A percentile compares a stretch with the other conserved stretches of the same genome.
Conservation (phyloP, 2,113 vertebrate species). For the Peromyscus leucopus region DNA sequence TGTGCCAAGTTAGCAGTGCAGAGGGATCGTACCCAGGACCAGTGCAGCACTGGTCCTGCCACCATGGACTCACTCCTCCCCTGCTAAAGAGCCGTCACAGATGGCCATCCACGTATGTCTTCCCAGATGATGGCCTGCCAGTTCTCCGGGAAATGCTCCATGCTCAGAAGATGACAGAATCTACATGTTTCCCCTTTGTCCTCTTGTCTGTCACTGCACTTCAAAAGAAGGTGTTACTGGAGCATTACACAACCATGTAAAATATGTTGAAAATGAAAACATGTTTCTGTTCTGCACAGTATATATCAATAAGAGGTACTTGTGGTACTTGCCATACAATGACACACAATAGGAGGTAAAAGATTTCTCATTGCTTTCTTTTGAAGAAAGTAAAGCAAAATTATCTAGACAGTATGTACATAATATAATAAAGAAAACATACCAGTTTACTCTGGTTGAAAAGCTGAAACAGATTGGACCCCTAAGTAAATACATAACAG, state of each 20-base stretch:
- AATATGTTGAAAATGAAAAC: slow-evolving; percentile 74
- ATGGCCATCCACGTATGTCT: background rate
- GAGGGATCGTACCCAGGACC: no score
- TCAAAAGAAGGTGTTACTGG: slow-evolving; percentile 76
- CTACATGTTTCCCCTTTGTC: slow-evolving; percentile 76
- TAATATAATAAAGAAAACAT: background rate
- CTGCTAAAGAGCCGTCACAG: background rate
- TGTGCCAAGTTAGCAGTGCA: background rate
- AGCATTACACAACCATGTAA: slow-evolving; percentile 81
- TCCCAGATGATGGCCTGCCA: background rate
- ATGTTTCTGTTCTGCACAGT: slow-evolving; percentile 65
- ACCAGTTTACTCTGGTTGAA: background rate
- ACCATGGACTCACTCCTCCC: background rate
- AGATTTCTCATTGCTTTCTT: slow-evolving; percentile 66
- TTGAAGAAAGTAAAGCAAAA: slow-evolving; percentile 66
- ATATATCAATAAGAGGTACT: slow-evolving; percentile 51
- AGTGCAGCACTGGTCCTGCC: background rate
- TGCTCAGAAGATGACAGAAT: slow-evolving; percentile 71
- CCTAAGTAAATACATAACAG: background rate
- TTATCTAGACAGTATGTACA: slow-evolving; percentile 31
- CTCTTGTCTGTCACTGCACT: slow-evolving; percentile 19
- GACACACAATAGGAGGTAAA: slow-evolving; percentile 74
- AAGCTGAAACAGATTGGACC: no score
- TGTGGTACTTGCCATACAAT: background rate
- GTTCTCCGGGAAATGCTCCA: background rate